These are phyloP conservation scores for Sceloporus tristichus DNA, from an alignment of 2,113 vertebrate species.

Conservation along the genomic window DNA sequence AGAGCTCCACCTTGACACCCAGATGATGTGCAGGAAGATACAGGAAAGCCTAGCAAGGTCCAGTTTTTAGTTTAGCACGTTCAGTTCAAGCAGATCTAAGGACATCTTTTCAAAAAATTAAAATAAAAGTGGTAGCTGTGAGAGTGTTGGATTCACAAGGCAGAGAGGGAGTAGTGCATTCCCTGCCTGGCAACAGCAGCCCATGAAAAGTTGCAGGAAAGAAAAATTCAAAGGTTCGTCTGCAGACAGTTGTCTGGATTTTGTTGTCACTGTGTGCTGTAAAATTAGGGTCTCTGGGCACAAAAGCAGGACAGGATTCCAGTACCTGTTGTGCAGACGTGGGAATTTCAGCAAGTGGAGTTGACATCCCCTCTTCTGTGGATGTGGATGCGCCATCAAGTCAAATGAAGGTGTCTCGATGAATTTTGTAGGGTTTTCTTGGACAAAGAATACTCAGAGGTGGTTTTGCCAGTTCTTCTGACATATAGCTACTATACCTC, in stretches of 20 bases:
- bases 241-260: not conserved
- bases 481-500: no score
- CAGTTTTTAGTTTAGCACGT: not conserved
- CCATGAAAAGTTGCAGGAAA: not conserved
- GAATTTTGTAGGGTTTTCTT: no score
- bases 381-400: no score
- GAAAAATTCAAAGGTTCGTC: not conserved
- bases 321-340: not conserved
- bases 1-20: slow-evolving; percentile 41
- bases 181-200: not conserved
- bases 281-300: no score
- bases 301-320: no score
- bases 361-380: no score
- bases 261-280: no score
- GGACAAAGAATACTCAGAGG: no score
- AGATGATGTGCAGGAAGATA: slow-evolving; percentile 32
- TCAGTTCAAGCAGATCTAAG: slow-evolving; percentile 30
- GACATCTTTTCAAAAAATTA: fast-evolving
- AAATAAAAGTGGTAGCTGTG: not conserved
- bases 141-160: no score
- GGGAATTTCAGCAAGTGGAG: not conserved
- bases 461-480: no score
- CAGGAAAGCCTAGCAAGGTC: slow-evolving; percentile 29
- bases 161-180: fast-evolving
- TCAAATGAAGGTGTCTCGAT: no score